Evolutionary conservation across 2,113 vertebrate genomes (phyloP).

Genomic region (Campylorhamphus procurvoides): DNA sequence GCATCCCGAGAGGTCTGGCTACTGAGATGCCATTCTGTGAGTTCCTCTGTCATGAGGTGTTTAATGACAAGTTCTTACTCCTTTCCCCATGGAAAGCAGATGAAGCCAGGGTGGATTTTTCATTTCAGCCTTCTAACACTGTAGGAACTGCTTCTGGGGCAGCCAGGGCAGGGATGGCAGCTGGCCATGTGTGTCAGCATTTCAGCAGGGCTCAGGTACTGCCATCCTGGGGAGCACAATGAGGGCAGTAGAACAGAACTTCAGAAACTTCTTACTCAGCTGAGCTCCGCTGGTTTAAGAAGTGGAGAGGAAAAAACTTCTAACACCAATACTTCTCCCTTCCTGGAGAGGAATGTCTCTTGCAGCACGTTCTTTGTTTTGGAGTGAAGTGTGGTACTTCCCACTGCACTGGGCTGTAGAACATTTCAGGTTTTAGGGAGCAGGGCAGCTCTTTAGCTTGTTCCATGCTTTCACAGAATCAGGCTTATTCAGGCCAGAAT

Average conservation of each 20-base stretch:
- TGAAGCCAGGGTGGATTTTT: neutral
- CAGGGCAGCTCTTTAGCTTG: neutral
- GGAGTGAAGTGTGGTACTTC: neutral
- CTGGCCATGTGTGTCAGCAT: neutral
- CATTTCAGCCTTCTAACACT: neutral
- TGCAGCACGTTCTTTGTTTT: fast-evolving
- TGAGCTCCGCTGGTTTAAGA: neutral
- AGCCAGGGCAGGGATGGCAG: neutral
- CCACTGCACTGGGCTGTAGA: neutral
- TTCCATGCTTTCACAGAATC: neutral
- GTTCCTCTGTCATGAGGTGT: neutral
- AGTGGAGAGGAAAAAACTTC: neutral
- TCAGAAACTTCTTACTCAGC: neutral
- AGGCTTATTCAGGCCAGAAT: neutral
- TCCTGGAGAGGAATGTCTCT: neutral
- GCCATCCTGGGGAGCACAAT: neutral
- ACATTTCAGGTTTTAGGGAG: neutral
- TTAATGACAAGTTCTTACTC: neutral
- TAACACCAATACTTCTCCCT: neutral
- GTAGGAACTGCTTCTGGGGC: neutral
- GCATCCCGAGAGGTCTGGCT: neutral
- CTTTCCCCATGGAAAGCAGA: neutral
- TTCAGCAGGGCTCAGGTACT: neutral
- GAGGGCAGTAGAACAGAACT: neutral
- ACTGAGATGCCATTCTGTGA: neutral